These are phyloP conservation scores for Acrobasis repandana DNA, from an alignment of 2,888 invertebrate genomes.

Conservation along the genomic window DNA sequence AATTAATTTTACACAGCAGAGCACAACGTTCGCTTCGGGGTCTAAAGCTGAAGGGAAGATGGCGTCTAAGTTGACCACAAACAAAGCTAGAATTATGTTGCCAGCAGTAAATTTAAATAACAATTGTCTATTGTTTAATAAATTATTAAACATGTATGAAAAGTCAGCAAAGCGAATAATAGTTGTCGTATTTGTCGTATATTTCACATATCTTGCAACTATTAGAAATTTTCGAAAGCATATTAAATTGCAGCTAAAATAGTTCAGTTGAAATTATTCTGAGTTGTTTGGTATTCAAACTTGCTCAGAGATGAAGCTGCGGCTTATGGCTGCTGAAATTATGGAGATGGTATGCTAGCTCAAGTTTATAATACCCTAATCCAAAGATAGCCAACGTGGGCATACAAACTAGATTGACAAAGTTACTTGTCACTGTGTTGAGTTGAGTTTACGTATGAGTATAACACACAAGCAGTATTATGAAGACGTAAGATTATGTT, in stretches of 20 bases:
- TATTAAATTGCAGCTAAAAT: background rate
- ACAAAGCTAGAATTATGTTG: too few species aligned
- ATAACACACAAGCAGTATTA: too few species aligned
- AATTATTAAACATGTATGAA: too few species aligned
- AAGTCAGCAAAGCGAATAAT: too few species aligned
- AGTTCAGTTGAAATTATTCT: background rate
- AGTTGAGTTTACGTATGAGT: background rate
- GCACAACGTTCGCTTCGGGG: too few species aligned
- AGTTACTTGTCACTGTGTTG: slow-evolving; percentile 4
- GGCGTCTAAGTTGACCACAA: too few species aligned
- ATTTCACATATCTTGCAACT: background rate
- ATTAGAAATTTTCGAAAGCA: background rate
- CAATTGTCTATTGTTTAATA: too few species aligned
- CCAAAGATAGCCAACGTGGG: background rate
- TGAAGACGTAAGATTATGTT: too few species aligned
- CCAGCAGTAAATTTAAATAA: too few species aligned
- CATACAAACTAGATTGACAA: background rate
- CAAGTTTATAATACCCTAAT: slow-evolving; percentile 14
- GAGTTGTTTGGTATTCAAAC: background rate
- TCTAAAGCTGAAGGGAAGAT: too few species aligned
- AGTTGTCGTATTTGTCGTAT: too few species aligned
- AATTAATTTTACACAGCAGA: too few species aligned
- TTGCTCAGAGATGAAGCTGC: background rate
- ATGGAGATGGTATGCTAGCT: slow-evolving; percentile 2
- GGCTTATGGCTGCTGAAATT: slow-evolving; percentile 5